Conservation (phyloP, 2,888 invertebrate genomes). For the Synanthedon tipuliformis region DNA sequence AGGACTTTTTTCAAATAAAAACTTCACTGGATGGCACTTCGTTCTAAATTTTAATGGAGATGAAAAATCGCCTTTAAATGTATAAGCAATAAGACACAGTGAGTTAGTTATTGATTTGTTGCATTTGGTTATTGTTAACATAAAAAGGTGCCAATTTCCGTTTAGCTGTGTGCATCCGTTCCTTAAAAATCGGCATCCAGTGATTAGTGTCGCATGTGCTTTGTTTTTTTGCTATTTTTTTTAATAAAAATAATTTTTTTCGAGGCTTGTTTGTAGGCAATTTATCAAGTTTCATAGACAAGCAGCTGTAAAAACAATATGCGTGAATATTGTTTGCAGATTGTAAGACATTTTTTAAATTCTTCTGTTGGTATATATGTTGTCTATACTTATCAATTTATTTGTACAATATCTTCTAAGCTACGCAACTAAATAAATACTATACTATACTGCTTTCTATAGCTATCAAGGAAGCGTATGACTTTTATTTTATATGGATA, state of each 20-base stretch:
- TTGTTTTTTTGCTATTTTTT: constrained; percentile 51
- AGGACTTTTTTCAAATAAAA: constrained; percentile 12
- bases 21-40: not conserved
- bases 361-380: not conserved
- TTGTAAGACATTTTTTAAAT: constrained; percentile 13
- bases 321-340: constrained; percentile 24
- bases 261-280: constrained; percentile 29
- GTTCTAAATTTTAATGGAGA: not conserved
- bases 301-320: constrained; percentile 41
- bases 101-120: not conserved
- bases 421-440: too few species aligned
- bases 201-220: constrained; percentile 59
- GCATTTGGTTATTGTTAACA: constrained; percentile 12
- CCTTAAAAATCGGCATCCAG: constrained; percentile 54
- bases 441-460: too few species aligned
- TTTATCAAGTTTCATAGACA: constrained; percentile 48
- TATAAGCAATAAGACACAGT: not conserved
- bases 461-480: too few species aligned
- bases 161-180: constrained; percentile 56
- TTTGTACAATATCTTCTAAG: too few species aligned
- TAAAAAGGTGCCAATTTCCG: constrained; percentile 68
- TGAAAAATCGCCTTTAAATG: not conserved
- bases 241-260: constrained; percentile 31
- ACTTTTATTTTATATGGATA: too few species aligned
- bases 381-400: too few species aligned